A percentile compares a stretch with the other conserved stretches of the same genome.
These are phyloP conservation scores for Carettochelys insculpta DNA, from an alignment of 2,113 vertebrate genomes.

Conservation along the genomic window DNA sequence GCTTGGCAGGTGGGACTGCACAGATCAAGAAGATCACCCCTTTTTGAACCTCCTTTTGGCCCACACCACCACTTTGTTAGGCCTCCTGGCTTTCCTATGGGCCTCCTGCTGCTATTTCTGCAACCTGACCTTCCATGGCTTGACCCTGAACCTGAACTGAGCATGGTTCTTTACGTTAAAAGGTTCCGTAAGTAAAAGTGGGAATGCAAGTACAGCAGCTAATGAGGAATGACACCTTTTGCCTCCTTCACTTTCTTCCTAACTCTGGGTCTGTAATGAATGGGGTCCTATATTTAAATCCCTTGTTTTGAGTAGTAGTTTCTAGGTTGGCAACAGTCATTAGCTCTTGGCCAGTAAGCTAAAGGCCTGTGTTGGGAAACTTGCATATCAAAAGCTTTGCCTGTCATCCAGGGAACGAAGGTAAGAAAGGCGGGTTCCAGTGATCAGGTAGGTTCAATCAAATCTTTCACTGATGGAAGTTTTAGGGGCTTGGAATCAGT, in stretches of 20 bases:
- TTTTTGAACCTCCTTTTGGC: background rate
- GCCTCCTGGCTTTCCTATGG: background rate
- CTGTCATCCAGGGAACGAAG: background rate
- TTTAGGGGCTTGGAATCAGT: background rate
- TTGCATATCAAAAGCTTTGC: background rate
- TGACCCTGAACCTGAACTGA: fast-evolving
- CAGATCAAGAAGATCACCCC: background rate
- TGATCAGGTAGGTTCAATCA: conserved; percentile 28
- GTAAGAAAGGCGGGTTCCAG: background rate
- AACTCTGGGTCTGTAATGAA: background rate
- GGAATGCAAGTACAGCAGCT: background rate
- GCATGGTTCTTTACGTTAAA: background rate
- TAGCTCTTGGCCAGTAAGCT: background rate
- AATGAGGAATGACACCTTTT: conserved; percentile 2
- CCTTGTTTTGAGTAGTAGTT: background rate
- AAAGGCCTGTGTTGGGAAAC: conserved; percentile 48
- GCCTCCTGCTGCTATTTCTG: background rate
- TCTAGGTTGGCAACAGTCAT: conserved; percentile 41
- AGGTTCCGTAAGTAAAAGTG: background rate
- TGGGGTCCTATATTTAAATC: background rate
- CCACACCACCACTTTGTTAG: too few species aligned
- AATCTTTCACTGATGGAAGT: background rate
- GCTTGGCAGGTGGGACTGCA: background rate
- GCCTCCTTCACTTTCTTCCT: background rate
- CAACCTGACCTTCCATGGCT: fast-evolving